Percentiles rank a stretch among this genome's conserved stretches.
These are phyloP conservation scores for Crocuta crocuta DNA, from an alignment of 2,113 vertebrate genomes.

Conservation along the genomic window DNA sequence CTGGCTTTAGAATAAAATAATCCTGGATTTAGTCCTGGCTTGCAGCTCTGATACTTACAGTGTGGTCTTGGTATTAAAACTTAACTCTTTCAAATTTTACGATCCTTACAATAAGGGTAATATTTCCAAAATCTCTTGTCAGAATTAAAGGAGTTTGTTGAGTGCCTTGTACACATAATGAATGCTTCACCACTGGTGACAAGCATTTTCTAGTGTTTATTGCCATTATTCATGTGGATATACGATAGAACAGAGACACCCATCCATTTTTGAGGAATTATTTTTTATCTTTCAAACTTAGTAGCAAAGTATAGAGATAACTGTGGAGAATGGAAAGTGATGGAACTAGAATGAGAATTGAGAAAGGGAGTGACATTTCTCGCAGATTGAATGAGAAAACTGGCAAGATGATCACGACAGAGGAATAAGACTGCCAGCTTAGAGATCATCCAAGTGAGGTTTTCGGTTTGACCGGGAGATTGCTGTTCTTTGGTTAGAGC, in stretches of 20 bases:
- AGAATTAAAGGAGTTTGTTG: constrained; percentile 22
- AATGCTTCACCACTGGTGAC: background rate
- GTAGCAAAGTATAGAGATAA: background rate
- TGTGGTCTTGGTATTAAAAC: background rate
- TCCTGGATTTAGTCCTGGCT: background rate
- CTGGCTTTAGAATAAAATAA: constrained; percentile 23
- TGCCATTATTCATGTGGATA: background rate
- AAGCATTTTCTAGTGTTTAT: background rate
- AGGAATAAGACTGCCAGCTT: background rate
- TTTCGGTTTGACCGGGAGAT: constrained; percentile 1
- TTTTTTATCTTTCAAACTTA: constrained; percentile 6
- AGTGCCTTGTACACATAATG: background rate
- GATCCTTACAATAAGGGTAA: background rate
- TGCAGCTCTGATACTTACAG: background rate
- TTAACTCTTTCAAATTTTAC: constrained; percentile 32
- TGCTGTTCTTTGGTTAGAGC: background rate
- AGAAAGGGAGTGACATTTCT: background rate
- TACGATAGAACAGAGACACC: background rate
- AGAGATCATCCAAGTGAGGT: background rate
- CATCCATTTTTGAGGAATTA: background rate
- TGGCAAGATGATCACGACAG: background rate
- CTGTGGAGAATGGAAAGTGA: background rate
- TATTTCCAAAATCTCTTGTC: background rate
- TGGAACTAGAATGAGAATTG: constrained; percentile 9
- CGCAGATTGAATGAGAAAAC: background rate